phyloP scores from a whole-genome alignment of 2,888 invertebrate genomes.

The Gonocerus acuteangulatus region DNA sequence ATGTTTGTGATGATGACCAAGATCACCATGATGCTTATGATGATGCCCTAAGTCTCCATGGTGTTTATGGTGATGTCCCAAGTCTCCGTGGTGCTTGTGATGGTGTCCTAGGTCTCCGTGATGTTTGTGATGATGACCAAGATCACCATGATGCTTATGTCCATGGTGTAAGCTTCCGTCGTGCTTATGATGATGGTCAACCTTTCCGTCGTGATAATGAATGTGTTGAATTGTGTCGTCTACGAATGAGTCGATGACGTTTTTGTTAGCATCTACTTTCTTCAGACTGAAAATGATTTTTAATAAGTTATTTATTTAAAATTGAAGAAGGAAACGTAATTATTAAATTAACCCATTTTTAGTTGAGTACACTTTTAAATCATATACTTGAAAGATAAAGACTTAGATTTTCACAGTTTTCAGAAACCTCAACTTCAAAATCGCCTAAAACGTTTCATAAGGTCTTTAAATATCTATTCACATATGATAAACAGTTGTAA shows the following conservation, averaged over 20 bases:
- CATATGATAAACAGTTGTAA: too few species aligned
- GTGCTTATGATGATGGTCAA: constrained; percentile 36
- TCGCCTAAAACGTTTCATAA: too few species aligned
- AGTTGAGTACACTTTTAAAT: too few species aligned
- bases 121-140: constrained; percentile 35
- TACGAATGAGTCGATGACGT: neutral
- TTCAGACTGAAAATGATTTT: neutral
- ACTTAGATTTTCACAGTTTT: too few species aligned
- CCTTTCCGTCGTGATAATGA: constrained; percentile 35
- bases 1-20: constrained; percentile 31
- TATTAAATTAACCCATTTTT: too few species aligned
- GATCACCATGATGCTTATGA: constrained; percentile 28
- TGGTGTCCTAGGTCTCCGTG: constrained; percentile 24
- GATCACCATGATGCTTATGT: constrained; percentile 37
- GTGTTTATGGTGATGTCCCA: constrained; percentile 35
- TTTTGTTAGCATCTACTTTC: neutral
- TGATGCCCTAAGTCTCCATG: constrained; percentile 9
- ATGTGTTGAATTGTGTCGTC: constrained; percentile 25
- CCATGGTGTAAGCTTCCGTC: constrained; percentile 36
- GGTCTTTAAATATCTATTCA: too few species aligned
- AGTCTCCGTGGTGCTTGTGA: constrained; percentile 37
- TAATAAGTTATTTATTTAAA: too few species aligned
- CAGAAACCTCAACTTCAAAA: too few species aligned
- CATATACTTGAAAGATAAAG: too few species aligned
- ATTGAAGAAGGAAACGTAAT: too few species aligned